Base-by-base conservation (phyloP, 2,797 vertebrate species). In the Gadopsis bispinosus region DNA sequence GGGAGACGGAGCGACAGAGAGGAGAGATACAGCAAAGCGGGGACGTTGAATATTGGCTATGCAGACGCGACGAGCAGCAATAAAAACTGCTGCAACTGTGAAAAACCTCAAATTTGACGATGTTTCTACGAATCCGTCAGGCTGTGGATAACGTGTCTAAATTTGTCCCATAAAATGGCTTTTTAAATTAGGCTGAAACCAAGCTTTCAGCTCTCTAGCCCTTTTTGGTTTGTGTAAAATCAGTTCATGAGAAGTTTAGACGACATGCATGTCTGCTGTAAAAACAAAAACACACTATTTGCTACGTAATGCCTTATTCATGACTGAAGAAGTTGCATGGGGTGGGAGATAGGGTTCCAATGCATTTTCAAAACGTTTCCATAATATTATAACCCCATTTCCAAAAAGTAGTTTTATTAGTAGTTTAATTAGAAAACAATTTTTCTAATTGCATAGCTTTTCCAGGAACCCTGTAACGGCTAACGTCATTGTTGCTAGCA, bases 221-320 rank as follows among this genome's bases (percentile, higher is more conserved):
- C 10, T 39, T 33, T 63, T 65, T 59, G 43, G 26, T 60, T 80
- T 68, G 45, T 16, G 69, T 29, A 12, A 68, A 75, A 75, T 58
- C 65, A 29, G 58, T 33, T 73, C 7, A 17, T 22, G 66, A 64
- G 6, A 47, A 2, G 17, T 47, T 47, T 7, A 47, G 45, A 62
- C 22, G 10, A 9, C 11, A 55, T 67, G 16, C 53, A 39, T 12
- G 33, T 41, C 48, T 0, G 26, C 3, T 64, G 45, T 20, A 26
- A 43, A 33, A 45, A 43, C 55, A 26, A 43, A 33, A 45, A 43
- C 55, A 33, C 14, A 14, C n/a, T 48, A n/a, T 56, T 62, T 58
- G 17, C 20, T 35, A 19, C 4, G n/a, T 58, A 7, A 37, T 7
- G 4, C 8, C 7, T 2, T 17, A 8, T 8, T 59, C 19, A 22